Percentiles rank a stretch among this genome's conserved stretches.
Evolutionary conservation across 2,888 invertebrate species (phyloP).

Genomic region (Lithophane ornitopus): DNA sequence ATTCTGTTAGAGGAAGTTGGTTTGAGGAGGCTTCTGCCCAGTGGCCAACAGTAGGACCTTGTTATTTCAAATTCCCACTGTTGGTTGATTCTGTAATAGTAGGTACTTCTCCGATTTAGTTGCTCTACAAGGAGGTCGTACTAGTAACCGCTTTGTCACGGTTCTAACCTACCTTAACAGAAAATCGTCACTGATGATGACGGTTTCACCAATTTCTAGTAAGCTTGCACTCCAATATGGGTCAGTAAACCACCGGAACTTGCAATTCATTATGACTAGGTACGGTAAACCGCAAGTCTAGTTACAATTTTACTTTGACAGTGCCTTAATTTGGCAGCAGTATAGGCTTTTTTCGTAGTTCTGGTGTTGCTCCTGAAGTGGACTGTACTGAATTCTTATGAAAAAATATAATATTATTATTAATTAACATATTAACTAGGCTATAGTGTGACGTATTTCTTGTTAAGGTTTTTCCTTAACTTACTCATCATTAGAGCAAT

Average conservation of each 20-base stretch:
- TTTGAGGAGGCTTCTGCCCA: background rate
- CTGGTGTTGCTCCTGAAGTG: too few relatives aligned
- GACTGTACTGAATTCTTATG: constrained; percentile 21
- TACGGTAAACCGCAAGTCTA: background rate
- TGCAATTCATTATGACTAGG: constrained; percentile 39
- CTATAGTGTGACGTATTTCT: constrained; percentile 51
- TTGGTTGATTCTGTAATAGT: too few relatives aligned
- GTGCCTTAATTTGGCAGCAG: background rate
- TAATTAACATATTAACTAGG: constrained; percentile 36
- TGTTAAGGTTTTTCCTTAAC: constrained; percentile 50
- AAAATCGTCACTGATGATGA: constrained; percentile 42
- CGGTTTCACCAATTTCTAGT: constrained; percentile 12
- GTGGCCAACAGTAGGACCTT: background rate
- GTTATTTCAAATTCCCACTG: background rate
- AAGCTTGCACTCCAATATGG: constrained; percentile 40
- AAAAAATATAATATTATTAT: constrained; percentile 27
- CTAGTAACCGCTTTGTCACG: background rate
- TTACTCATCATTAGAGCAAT: constrained; percentile 38
- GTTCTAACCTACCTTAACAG: constrained; percentile 18
- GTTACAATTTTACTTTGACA: background rate
- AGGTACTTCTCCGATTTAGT: background rate
- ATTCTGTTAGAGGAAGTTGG: background rate
- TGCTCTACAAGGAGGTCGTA: background rate
- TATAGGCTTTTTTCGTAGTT: background rate
- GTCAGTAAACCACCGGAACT: constrained; percentile 35